Evolutionary conservation across 2,797 vertebrate genomes (phyloP).

Genomic region (Malacoctenus gilli): DNA sequence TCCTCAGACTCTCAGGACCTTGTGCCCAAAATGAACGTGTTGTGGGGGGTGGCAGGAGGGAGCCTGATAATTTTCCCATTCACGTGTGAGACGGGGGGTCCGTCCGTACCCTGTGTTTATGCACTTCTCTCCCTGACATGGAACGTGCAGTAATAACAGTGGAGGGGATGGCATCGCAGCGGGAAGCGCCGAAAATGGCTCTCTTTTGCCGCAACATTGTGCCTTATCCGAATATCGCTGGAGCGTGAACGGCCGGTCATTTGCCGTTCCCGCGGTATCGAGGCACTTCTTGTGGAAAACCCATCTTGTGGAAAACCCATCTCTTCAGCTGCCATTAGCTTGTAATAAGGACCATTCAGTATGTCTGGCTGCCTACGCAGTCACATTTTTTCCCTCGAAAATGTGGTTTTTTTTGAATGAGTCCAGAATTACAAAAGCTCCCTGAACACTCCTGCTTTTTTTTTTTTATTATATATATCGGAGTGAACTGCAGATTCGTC

Average conservation of each 20-base stretch:
- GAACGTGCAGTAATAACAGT: constrained; percentile 77
- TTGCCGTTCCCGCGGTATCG: constrained; percentile 2
- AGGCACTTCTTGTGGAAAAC: background rate
- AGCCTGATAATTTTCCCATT: constrained; percentile 62
- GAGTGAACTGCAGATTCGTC: constrained; percentile 37
- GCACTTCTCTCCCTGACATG: constrained; percentile 70
- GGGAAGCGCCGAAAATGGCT: constrained; percentile 67
- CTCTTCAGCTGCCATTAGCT: constrained; percentile 30
- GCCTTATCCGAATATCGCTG: constrained; percentile 67
- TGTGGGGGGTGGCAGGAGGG: constrained; percentile 23
- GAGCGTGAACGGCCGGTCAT: constrained; percentile 47
- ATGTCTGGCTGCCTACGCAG: constrained; percentile 11
- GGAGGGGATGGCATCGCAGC: constrained; percentile 69
- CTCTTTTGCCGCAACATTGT: constrained; percentile 49
- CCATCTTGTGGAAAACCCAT: constrained; percentile 17
- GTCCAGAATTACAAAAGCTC: constrained; percentile 31
- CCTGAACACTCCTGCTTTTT: constrained; percentile 51
- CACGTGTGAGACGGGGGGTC: constrained; percentile 57
- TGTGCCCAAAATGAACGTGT: constrained; percentile 38
- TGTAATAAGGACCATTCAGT: constrained; percentile 36
- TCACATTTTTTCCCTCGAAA: constrained; percentile 13
- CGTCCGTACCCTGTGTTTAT: constrained; percentile 76
- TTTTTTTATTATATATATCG: constrained; percentile 16
- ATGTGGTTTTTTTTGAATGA: constrained; percentile 22
- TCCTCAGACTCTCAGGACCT: constrained; percentile 5